Evolutionary conservation across 2,888 invertebrate species (phyloP), one percentile per base, ranked within the genome.

Genomic region (Incurvaria masculella): DNA sequence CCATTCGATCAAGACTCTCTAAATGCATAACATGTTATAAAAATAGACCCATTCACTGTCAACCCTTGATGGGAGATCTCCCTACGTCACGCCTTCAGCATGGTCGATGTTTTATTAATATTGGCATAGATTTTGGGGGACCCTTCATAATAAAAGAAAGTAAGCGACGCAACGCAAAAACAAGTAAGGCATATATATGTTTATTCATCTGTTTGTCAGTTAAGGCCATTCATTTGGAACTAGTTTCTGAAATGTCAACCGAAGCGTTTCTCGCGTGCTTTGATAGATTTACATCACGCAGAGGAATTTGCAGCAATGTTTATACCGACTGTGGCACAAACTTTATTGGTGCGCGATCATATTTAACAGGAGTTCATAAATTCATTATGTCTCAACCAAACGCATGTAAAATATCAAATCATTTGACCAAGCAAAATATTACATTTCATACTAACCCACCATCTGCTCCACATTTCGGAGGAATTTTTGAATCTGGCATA

Each of bases 371-470:
- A 17, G 33, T 56, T 6, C 40, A 38, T 17, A 27, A 45, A n/a
- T 42, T 21, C 17, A 20, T 47, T 49, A 16, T 26, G 19, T 1
- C 6, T 33, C 14, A 38, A 33, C 18, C 20, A 10, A 8, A 17
- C 18, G 14, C 42, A 49, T 11, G 23, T 10, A 4, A 23, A 16
- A 16, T 48, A n/a, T 8, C 33, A 39, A 49, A 53, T 18, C 33
- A 53, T 21, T 16, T 56, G 42, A 21, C 48, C 2, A 33, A 44
- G 18, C 26, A 50, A 40, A 49, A 51, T 17, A 56, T 59, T n/a
- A 19, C 42, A 2, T 61, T 59, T 59, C 49, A 57, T 20, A 61
- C 61, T 44, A 60, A 56, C 27, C 59, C 60, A 1, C 56, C 60
- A 6, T 27, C 42, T 11, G 51, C 57, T 16, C 57, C 59, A 4